Evolutionary conservation across 2,888 invertebrate species (phyloP), one percentile per base, ranked within the genome.

Genomic region (Oasisia sp.): DNA sequence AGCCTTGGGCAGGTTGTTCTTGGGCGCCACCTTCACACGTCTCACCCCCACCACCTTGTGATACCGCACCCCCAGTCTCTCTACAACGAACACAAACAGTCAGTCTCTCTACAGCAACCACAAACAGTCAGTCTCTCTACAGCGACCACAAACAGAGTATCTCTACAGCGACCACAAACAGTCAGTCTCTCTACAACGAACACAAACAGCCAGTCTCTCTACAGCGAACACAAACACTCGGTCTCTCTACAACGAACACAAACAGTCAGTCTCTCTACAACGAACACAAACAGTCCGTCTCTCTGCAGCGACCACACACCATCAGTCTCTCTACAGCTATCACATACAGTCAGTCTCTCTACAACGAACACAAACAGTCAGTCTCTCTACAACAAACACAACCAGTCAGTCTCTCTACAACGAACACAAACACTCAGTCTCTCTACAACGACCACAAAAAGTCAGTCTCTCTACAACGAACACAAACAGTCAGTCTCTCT

Each of bases 1-100:
- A 90, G 90, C 74, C 74, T 74, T 74, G 14, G 74, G 74, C 27
- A 27, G 74, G 74, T 74, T 74, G 74, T 74, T 74, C 74, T 74
- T 74, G 27, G 74, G 74, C 74, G 27, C 5, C 7, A 74, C 74
- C 74, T 74, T 74, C 27, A 74, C 74, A 27, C 74, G 74, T 74
- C 74, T 74, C 7, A 74, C 74, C 7, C 74, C 74, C 0, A 74
- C 74, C 27, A 74, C n/a, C 74, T 74, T 74, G 74, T 74, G 74
- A n/a, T 74, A 74, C 74, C 74, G 74, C n/a, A 74, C n/a, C 7
- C 74, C 74, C 74, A 74, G 74, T 74, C 74, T 74, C 74, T 74
- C 74, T 74, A 74, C 74, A 74, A 74, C 74, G 19, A 74, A 19
- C 74, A 74, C 74, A 74, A 19, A 14, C 4, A 38, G 19, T 56